These are phyloP conservation scores for Netelia melanura DNA, from an alignment of 2,888 invertebrate genomes.

Conservation along the genomic window DNA sequence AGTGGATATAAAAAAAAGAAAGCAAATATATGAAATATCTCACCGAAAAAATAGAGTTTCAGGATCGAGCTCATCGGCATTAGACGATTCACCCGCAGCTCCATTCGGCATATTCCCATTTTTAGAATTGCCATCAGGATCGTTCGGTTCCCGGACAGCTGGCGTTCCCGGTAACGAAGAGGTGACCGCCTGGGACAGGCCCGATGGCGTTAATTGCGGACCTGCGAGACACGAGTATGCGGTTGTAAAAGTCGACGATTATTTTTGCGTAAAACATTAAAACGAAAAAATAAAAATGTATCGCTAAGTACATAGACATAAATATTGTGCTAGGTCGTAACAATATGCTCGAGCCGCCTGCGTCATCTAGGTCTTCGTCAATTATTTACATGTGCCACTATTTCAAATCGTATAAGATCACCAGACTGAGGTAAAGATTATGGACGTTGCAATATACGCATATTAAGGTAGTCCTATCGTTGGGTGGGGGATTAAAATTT, in stretches of 20 bases:
- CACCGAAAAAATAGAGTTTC: constrained; percentile 83
- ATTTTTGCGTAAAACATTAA: background rate
- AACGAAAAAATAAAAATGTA: background rate
- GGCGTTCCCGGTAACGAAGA: constrained; percentile 78
- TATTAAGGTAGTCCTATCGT: background rate
- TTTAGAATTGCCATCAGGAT: constrained; percentile 70
- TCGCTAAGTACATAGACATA: background rate
- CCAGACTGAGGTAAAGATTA: constrained; percentile 25
- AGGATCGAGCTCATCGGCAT: constrained; percentile 76
- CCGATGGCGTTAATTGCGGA: constrained; percentile 79
- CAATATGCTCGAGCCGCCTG: constrained; percentile 1
- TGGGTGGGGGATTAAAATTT: too few relatives aligned
- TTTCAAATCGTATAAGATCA: constrained; percentile 14
- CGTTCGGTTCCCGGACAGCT: constrained; percentile 75
- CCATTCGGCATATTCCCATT: constrained; percentile 69
- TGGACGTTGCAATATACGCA: background rate
- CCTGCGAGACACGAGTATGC: constrained; percentile 69
- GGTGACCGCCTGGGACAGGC: constrained; percentile 72
- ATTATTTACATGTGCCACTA: constrained; percentile 31
- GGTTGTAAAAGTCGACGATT: background rate
- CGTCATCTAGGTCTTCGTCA: constrained; percentile 2
- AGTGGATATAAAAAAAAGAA: constrained; percentile 3
- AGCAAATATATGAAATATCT: constrained; percentile 10
- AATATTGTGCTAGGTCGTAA: background rate
- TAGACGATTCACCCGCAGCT: constrained; percentile 64